Base-by-base conservation (phyloP, 1,140 invertebrate genomes). In the Drosophila lacertosa region DNA sequence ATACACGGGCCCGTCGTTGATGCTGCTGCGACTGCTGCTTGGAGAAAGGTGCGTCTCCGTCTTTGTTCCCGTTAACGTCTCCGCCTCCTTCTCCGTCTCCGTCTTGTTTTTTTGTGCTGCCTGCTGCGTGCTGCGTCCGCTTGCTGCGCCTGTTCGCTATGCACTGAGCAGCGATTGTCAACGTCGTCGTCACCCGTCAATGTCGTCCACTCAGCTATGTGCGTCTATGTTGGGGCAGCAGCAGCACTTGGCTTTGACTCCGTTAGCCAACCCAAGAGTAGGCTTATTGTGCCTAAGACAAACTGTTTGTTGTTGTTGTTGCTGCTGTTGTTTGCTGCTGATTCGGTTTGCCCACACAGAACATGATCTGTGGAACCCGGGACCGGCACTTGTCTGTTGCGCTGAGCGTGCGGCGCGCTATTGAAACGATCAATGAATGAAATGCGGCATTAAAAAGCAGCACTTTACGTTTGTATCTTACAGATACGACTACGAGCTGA, bases 351-450 rank as follows among this genome's bases (percentile, higher is more conserved):
- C 79, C 73, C 78, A 82, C 77, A 77, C 74, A 82, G 58, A 59
- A 60, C 42, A 66, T 66, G 50, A 26, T 39, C 9, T 33, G 59
- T 39, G 45, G 50, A 29, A 53, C 59, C 51, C 35, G 60, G 32
- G 29, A 59, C 39, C 64, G 57, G 64, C 63, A 68, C 63, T 67
- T 72, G 63, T 72, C 53, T 60, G 40, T 54, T 77, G 74, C 66
- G 82, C 63, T 88, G 63, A 88, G 74, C 82, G 82, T 88, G 74
- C 77, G 77, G 69, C 45, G 81, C 67, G 70, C 74, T 86, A 86
- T 88, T 86, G 82, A 79, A 86, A 67, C 82, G 82, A 88, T 88
- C 83, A 88, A 88, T 88, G 82, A 88, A 88, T 82, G 82, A 89
- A 88, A 88, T 88, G 82, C 77, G 50, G 82, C 82, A 78, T 88